Percentiles rank a stretch among this genome's conserved stretches.
These are phyloP conservation scores for Coptodon rendalli DNA, from an alignment of 2,113 vertebrate genomes.

Conservation along the genomic window DNA sequence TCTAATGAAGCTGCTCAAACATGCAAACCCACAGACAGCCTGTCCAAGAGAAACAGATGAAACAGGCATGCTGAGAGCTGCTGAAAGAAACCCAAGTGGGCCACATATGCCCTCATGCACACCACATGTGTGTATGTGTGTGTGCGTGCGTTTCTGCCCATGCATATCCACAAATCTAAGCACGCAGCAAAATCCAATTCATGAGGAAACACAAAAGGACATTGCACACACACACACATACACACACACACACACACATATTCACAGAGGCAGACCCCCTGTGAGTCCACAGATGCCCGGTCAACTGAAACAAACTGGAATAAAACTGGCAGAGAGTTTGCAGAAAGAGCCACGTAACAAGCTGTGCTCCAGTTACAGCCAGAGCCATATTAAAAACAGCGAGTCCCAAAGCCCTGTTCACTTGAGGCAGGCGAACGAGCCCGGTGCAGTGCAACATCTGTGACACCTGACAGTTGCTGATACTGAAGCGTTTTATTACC, in stretches of 20 bases:
- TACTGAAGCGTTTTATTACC: slow-evolving; percentile 62
- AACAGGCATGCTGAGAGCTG: neutral
- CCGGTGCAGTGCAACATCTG: slow-evolving; percentile 36
- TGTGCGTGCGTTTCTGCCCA: neutral
- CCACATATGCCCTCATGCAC: neutral
- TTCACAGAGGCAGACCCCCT: neutral
- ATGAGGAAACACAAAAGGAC: neutral
- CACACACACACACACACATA: neutral
- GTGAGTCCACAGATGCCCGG: neutral
- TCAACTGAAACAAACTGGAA: slow-evolving; percentile 16
- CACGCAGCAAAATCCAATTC: slow-evolving; percentile 1
- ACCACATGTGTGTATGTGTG: neutral
- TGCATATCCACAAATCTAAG: neutral
- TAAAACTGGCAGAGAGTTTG: slow-evolving; percentile 31
- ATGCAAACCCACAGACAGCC: slow-evolving; percentile 14
- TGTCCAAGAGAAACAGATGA: neutral
- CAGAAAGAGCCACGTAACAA: slow-evolving; percentile 7
- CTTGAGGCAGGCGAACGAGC: neutral
- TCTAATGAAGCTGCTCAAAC: neutral
- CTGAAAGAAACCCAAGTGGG: neutral
- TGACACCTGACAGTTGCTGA: slow-evolving; percentile 43
- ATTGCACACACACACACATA: neutral
- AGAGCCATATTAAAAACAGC: neutral
- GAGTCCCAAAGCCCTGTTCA: neutral
- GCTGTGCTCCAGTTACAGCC: neutral